Base-by-base conservation (phyloP, 2,888 invertebrate genomes). In the Parnassius orleans region DNA sequence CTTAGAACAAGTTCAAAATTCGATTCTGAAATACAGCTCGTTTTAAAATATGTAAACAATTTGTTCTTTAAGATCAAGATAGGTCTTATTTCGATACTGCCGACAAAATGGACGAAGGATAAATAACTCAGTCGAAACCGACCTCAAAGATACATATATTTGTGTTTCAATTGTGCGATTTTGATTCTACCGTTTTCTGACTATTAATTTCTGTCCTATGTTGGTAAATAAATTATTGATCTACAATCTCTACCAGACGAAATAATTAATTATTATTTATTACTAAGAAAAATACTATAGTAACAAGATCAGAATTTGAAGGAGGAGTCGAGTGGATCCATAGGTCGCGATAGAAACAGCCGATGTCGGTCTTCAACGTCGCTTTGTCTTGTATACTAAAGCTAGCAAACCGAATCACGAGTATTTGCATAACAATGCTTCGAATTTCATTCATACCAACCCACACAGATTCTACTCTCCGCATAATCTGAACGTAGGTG, bases 361-460 rank as follows among this genome's bases (percentile, higher is more conserved):
- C 84, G 81, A 83, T 80, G 80, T 84, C 79, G 83, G 83, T 83
- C 84, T 87, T 89, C 89, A 85, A 82, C 85, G 80, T 77, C 81
- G 83, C 90, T 90, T 90, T 90, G 90, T 90, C 89, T 90, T 87
- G 82, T 82, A 83, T 78, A 81, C 83, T 82, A 83, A 80, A 83
- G 84, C 80, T 81, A 72, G 83, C 84, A 84, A 87, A 83, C 87
- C 84, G 79, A 84, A 84, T 88, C 83, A 80, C 79, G 69, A 75
- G 77, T 87, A 90, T 90, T 90, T 90, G 86, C 90, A 90, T 91
- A 83, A 90, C 89, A 91, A 90, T 90, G 82, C 83, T 77, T 76
- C 78, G 80, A 83, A 85, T 83, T 83, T 84, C 84, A 87, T 84
- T 86, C 80, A 82, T 84, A 80, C 80, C 76, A 73, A 75, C 70